Conservation (phyloP, 2,113 vertebrate species). For the Pelusios castaneus region DNA sequence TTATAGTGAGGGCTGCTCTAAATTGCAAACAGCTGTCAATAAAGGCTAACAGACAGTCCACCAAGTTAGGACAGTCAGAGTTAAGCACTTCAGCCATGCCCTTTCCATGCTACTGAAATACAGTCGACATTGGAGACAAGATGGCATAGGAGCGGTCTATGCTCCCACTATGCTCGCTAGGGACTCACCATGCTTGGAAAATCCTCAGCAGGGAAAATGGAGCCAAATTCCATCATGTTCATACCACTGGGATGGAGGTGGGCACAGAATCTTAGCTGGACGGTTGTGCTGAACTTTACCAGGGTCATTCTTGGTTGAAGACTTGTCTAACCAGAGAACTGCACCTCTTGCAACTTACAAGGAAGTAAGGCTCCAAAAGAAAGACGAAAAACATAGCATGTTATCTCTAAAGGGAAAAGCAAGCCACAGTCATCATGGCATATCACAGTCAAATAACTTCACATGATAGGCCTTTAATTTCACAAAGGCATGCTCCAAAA, state of each 20-base stretch:
- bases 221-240: neutral
- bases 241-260: neutral
- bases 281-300: neutral
- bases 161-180: neutral
- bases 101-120: neutral
- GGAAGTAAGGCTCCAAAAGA: neutral
- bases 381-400: neutral
- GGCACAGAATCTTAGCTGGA: neutral
- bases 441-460: neutral
- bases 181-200: neutral
- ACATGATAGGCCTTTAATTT: neutral
- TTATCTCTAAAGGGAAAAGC: neutral
- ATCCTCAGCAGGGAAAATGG: neutral
- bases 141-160: neutral
- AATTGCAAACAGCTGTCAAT: neutral
- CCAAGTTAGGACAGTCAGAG: neutral
- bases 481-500: neutral
- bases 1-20: neutral
- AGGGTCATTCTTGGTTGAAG: neutral
- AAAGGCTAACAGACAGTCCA: neutral
- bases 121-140: neutral
- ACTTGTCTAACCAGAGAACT: neutral
- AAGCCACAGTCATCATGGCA: neutral
- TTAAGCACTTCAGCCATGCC: neutral
- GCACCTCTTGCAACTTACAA: neutral